Conservation (phyloP, 1,140 invertebrate species). For the Aphaenogaster floridana region DNA sequence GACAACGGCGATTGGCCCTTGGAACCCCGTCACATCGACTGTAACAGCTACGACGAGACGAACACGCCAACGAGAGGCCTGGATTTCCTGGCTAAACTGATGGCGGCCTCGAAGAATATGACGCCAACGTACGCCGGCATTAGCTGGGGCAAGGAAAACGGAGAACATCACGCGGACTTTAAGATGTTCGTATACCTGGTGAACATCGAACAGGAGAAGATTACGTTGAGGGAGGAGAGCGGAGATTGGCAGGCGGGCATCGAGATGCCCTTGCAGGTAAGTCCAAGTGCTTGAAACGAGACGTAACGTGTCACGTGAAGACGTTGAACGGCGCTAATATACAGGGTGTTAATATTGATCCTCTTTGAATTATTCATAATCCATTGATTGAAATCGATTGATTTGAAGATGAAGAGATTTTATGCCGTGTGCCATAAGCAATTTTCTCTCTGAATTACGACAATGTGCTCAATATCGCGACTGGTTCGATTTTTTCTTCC, state of each 20-base stretch:
- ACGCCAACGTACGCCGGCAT: slow-evolving; percentile 80
- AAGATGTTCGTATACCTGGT: slow-evolving; percentile 77
- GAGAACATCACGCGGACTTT: slow-evolving; percentile 78
- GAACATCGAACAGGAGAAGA: slow-evolving; percentile 77
- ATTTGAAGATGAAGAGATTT: neutral
- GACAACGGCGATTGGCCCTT: slow-evolving; percentile 90
- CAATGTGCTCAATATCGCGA: neutral
- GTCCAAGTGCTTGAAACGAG: slow-evolving; percentile 66
- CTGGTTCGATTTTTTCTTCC: slow-evolving; percentile 35
- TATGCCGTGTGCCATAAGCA: neutral
- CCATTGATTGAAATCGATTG: neutral
- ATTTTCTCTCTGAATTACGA: slow-evolving; percentile 1
- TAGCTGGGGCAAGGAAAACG: slow-evolving; percentile 82
- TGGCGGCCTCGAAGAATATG: slow-evolving; percentile 69
- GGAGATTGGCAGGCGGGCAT: slow-evolving; percentile 82
- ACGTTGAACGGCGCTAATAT: neutral
- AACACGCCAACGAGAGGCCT: slow-evolving; percentile 90
- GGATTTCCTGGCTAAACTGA: slow-evolving; percentile 88
- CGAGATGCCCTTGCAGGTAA: slow-evolving; percentile 74
- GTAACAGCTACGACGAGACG: slow-evolving; percentile 92
- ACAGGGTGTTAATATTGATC: neutral
- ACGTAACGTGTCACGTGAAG: neutral
- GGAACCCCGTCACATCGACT: slow-evolving; percentile 90
- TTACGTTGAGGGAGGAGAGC: slow-evolving; percentile 57
- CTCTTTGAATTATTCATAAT: neutral